These are phyloP conservation scores for Myotis davidii DNA, from an alignment of 2,113 vertebrate species.

Conservation along the genomic window DNA sequence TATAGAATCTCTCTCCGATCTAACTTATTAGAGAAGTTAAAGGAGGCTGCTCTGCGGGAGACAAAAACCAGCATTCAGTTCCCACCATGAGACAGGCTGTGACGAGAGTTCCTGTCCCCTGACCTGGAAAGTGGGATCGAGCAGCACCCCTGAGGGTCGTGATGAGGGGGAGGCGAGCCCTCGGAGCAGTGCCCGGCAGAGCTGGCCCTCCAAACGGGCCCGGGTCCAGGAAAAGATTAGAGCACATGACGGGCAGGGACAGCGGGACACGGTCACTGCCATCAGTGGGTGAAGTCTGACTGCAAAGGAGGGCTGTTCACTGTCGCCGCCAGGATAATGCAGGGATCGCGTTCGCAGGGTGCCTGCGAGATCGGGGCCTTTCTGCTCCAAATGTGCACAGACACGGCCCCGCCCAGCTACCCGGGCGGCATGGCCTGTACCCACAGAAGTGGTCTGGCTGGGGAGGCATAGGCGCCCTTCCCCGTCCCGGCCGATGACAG, in stretches of 20 bases:
- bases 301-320: background rate
- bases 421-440: background rate
- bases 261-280: background rate
- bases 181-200: background rate
- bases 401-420: accelerated
- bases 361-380: background rate
- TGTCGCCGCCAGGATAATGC: background rate
- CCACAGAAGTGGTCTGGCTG: background rate
- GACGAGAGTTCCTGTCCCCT: background rate
- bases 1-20: constrained; percentile 65
- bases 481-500: background rate
- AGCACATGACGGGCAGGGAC: background rate
- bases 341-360: background rate
- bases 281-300: background rate
- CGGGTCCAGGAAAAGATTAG: background rate
- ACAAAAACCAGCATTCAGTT: background rate
- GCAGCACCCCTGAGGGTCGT: background rate
- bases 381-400: background rate
- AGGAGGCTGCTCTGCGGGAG: background rate
- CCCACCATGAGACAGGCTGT: background rate
- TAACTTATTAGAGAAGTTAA: constrained; percentile 52
- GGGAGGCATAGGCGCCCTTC: background rate
- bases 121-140: background rate
- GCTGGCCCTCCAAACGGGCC: background rate
- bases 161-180: background rate